Base-by-base conservation (phyloP, 2,888 invertebrate species). In the Tortrix viridana region DNA sequence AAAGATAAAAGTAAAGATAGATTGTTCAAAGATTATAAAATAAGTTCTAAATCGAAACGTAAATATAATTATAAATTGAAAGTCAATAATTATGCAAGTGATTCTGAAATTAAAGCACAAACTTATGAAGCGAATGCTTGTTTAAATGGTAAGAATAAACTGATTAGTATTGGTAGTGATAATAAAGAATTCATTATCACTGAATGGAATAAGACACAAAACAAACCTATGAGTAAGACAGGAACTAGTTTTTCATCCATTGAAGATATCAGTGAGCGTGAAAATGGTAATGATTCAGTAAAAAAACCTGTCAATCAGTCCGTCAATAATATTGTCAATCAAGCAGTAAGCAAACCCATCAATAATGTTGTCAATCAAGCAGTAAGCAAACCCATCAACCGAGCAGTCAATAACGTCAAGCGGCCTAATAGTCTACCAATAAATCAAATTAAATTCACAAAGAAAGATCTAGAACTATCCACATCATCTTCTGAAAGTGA, bases 401-500 rank as follows among this genome's bases (percentile, higher is more conserved):
- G 62, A 48, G 46, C 59, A 14, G 44, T 38, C 55, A 63, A 65
- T 26, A 52, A 56, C 3, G 49, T 43, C 60, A 66, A 59, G 38
- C 18, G 43, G 16, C 48, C 67, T 3, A 60, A 44, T 16, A 60
- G 63, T 43, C 68, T 69, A 9, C 62, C 68, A 2, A 4, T 52
- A 6, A 2, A 69, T 54, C 44, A 71, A 72, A 78, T 79, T 3
- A 86, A 71, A 75, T 80, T 80, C 44, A 71, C 84, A 1, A 89
- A 85, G 73, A 81, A 78, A 67, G 89, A 91, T 32, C 63, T 91
- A 1, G 87, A 89, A 72, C 41, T 88, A 9, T 74, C 85, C 0
- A 73, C 78, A 0, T 84, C 88, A 0, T 81, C 88, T 0, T 86
- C 88, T 0, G 89, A 88, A 6, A 87, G 84, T 43, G 90, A 92